Conservation (phyloP, 2,797 vertebrate genomes). For the Enteromius unitaeniatus region DNA sequence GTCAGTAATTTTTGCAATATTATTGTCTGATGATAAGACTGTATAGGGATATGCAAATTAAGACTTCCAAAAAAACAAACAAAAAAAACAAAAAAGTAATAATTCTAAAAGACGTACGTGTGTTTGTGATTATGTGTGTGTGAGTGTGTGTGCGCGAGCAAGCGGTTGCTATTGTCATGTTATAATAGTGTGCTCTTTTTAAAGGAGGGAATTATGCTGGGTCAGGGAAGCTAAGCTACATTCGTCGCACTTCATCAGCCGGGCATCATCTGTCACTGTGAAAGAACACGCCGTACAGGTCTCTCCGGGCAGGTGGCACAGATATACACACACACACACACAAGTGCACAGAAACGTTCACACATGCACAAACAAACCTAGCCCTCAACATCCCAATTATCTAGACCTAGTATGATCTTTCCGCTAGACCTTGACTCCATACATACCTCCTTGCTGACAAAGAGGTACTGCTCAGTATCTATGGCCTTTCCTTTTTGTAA, state of each 20-base stretch:
- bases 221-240: slow-evolving; percentile 50
- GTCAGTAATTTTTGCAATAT: slow-evolving; percentile 62
- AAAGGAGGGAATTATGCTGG: slow-evolving; percentile 45
- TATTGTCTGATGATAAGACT: slow-evolving; percentile 49
- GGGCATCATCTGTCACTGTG: slow-evolving; percentile 44
- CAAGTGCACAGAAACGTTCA: slow-evolving; percentile 11
- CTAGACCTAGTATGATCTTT: slow-evolving; percentile 46
- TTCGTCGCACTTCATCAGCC: slow-evolving; percentile 37
- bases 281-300: slow-evolving; percentile 44
- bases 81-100: slow-evolving; percentile 34
- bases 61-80: slow-evolving; percentile 53
- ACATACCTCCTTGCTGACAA: slow-evolving; percentile 53
- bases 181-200: slow-evolving; percentile 35
- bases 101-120: slow-evolving; percentile 20
- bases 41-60: slow-evolving; percentile 62
- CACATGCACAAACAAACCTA: slow-evolving; percentile 32
- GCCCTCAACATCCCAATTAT: slow-evolving; percentile 42
- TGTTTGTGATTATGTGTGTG: slow-evolving; percentile 34
- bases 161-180: slow-evolving; percentile 33
- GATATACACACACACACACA: slow-evolving; percentile 35
- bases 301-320: slow-evolving; percentile 48
- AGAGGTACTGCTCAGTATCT: slow-evolving; percentile 57
- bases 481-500: slow-evolving; percentile 62
- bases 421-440: slow-evolving; percentile 49
- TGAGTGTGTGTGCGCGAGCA: not conserved